Percentiles rank a stretch among this genome's conserved stretches.
Conservation (phyloP, 2,113 vertebrate species). For the Octodon degus region DNA sequence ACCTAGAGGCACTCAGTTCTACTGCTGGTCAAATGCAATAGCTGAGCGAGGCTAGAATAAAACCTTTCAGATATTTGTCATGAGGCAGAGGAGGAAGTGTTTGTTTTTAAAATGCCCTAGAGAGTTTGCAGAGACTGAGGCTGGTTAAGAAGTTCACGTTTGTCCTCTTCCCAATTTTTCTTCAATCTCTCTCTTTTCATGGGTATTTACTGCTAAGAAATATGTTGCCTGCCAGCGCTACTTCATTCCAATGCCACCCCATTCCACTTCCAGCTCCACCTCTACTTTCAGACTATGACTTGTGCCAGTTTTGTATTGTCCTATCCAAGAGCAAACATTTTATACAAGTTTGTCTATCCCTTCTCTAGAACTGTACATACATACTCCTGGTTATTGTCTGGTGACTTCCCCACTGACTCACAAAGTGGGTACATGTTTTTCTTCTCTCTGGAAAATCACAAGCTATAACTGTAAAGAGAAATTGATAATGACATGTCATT, state of each 20-base stretch:
- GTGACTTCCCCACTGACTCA: background rate
- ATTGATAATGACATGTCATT: background rate
- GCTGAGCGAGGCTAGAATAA: background rate
- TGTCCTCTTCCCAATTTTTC: background rate
- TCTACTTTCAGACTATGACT: background rate
- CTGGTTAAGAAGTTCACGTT: background rate
- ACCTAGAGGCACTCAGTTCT: background rate
- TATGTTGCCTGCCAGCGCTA: background rate
- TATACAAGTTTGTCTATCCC: background rate
- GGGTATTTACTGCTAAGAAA: background rate
- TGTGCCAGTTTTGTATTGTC: background rate
- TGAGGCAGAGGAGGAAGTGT: background rate
- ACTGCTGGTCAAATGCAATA: accelerated
- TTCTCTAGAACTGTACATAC: background rate
- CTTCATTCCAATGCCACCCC: background rate
- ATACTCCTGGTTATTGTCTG: background rate
- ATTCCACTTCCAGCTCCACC: background rate
- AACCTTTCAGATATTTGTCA: background rate
- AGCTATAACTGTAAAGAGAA: background rate
- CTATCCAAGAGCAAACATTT: background rate
- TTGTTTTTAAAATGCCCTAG: background rate
- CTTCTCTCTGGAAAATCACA: background rate
- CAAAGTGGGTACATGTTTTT: background rate
- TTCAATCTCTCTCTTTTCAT: background rate
- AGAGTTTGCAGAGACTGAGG: background rate